Conservation (phyloP, 2,888 invertebrate species). For the Anarsia innoxiella region DNA sequence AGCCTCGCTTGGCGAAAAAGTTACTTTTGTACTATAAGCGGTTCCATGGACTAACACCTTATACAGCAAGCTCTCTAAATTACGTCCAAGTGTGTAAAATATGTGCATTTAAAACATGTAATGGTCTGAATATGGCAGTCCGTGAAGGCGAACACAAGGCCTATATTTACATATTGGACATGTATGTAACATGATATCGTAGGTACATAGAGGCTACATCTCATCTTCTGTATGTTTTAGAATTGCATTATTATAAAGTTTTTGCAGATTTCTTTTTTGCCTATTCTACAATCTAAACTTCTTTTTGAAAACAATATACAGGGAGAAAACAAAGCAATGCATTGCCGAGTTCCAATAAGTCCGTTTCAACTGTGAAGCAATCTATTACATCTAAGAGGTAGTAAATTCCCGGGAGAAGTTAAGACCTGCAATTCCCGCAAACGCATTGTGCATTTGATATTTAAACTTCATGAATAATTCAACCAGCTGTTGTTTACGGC, state of each 20-base stretch:
- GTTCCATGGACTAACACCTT: no score
- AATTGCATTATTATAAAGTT: no score
- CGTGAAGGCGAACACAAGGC: slow-evolving; percentile 8
- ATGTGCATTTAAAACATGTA: slow-evolving; percentile 19
- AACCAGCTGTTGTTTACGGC: slow-evolving; percentile 6
- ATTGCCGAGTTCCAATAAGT: no score
- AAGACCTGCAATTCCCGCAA: slow-evolving; percentile 6
- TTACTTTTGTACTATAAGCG: no score
- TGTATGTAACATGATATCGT: not conserved
- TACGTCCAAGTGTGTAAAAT: slow-evolving; percentile 13
- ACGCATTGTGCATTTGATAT: slow-evolving; percentile 11
- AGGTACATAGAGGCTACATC: no score
- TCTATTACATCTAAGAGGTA: slow-evolving; percentile 3
- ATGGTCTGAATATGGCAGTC: slow-evolving; percentile 10
- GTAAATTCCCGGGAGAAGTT: slow-evolving; percentile 2
- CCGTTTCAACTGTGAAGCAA: slow-evolving; percentile 5
- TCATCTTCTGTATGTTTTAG: no score
- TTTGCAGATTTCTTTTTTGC: no score
- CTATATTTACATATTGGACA: not conserved
- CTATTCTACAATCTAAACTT: no score
- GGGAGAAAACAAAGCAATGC: not conserved
- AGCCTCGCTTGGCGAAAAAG: no score
- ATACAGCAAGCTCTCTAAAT: slow-evolving; percentile 15
- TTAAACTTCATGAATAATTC: slow-evolving; percentile 9
- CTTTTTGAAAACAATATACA: no score